Base-by-base conservation (phyloP, 2,113 vertebrate genomes). In the Gasterosteus aculeatus region DNA sequence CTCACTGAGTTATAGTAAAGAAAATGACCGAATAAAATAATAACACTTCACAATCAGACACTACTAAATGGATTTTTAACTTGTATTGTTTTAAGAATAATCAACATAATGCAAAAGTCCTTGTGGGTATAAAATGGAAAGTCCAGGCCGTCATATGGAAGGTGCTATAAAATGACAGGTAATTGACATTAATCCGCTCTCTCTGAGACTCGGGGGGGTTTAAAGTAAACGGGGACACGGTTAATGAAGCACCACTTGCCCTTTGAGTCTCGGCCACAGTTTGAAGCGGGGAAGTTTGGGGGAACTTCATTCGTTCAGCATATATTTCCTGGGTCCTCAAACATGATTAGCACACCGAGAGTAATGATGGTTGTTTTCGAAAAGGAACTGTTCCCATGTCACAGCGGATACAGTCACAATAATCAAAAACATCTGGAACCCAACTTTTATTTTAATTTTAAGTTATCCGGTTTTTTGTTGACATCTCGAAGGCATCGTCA, bases 241-340 rank as follows among this genome's bases (percentile, higher is more conserved):
- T 89, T 93, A 93, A 93, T 93, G 90, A 92, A 91, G 85, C 89
- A 74, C 84, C 90, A 86, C 92, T 93, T 93, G 89, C 88, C 91
- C 90, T 91, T 90, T 88, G 85, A 81, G 85, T 85, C 88, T 79
- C 88, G 71, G 81, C 78, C 91, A 77, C 90, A 92, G 83, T 90
- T 76, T 89, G 91, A 74, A 59, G 87, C 80, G 59, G 65, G 68
- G 65, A 88, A 83, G 78, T 91, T 91, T 87, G 63, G 42, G 54
- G 73, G 82, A 83, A 90, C 78, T 88, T 86, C 65, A 69, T 83
- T 69, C 70, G 77, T 81, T 83, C 61, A 69, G 69, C 68, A 42
- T 70, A 18, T 14, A 64, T 80, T 80, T 73, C 53, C 39, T 22
- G 11, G 51, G 22, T 79, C 65, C 65, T 76, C 14, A 83, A 81